Conservation (phyloP, 2,888 invertebrate genomes). For the Dinocampus coccinellae region DNA sequence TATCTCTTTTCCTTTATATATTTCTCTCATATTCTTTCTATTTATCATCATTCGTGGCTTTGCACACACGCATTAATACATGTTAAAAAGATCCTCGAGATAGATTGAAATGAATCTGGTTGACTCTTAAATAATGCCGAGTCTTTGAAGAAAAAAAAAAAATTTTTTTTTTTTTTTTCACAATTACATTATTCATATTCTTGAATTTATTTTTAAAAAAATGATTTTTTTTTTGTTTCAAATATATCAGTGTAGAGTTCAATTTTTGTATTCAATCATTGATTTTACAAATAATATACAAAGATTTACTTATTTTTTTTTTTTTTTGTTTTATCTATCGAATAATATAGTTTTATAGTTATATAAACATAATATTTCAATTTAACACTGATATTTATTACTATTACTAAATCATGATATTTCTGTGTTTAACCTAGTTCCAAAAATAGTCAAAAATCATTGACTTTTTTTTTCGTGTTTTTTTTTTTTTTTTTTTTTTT, state of each 20-base stretch:
- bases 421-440: constrained; percentile 4
- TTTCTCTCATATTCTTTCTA: neutral
- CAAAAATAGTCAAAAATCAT: neutral
- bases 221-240: no score
- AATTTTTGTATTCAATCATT: no score
- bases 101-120: constrained; percentile 41
- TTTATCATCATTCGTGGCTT: neutral
- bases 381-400: neutral
- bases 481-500: neutral
- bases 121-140: constrained; percentile 38
- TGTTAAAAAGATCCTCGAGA: constrained; percentile 8
- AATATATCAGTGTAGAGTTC: no score
- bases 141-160: no score
- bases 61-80: constrained; percentile 6
- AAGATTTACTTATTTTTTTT: no score
- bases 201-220: no score
- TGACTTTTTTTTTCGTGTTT: neutral
- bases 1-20: neutral
- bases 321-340: neutral
- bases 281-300: no score
- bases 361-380: neutral
- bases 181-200: no score
- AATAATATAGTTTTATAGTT: neutral
- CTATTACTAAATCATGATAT: constrained; percentile 2
- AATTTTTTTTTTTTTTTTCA: no score